These are phyloP conservation scores for Drosophila ezoana DNA, from an alignment of 2,888 invertebrate genomes.

Conservation along the genomic window DNA sequence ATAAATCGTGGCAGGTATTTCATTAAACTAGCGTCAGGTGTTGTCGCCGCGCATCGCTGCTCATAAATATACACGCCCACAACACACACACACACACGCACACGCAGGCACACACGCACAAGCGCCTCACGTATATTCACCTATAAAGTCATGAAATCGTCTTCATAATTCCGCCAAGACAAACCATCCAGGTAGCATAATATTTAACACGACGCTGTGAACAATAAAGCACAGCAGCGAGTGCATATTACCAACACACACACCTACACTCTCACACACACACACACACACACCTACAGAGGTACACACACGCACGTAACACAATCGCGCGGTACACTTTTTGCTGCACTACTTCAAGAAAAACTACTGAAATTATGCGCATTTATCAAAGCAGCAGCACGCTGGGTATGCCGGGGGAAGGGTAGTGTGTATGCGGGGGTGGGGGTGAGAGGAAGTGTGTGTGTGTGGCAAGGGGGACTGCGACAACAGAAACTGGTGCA, in stretches of 20 bases:
- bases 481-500: conserved; percentile 48
- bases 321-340: conserved; percentile 17
- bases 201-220: conserved; percentile 75
- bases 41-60: conserved; percentile 56
- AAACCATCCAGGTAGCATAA: conserved; percentile 69
- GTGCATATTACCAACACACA: conserved; percentile 49
- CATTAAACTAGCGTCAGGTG: conserved; percentile 72
- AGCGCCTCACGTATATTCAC: conserved; percentile 46
- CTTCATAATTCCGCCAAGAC: conserved; percentile 77
- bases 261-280: conserved; percentile 18
- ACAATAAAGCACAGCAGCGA: conserved; percentile 70
- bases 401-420: background rate
- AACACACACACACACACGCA: conserved; percentile 6
- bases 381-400: conserved; percentile 68
- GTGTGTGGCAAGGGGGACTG: conserved; percentile 12
- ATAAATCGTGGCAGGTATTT: conserved; percentile 78
- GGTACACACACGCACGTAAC: conserved; percentile 2
- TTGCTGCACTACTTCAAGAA: conserved; percentile 54
- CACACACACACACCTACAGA: background rate
- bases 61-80: conserved; percentile 64
- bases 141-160: conserved; percentile 80
- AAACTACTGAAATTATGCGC: conserved; percentile 80
- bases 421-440: background rate
- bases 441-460: background rate
- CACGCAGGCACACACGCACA: conserved; percentile 11